Evolutionary conservation across 2,113 vertebrate species (phyloP).

Genomic region (Struthidea cinerea): DNA sequence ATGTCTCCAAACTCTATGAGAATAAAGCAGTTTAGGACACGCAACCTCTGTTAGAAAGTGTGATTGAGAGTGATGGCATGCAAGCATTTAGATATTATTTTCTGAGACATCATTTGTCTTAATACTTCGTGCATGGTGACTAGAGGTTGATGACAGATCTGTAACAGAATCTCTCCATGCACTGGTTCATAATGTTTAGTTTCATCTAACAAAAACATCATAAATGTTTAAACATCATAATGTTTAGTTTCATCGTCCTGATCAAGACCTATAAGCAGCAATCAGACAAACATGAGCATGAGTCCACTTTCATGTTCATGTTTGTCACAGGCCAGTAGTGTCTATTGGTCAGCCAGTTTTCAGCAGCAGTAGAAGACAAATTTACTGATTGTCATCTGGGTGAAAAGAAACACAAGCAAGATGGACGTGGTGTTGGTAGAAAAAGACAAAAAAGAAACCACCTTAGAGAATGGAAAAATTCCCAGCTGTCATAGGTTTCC

Average conservation of each 20-base stretch:
- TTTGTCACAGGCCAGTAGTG: not conserved
- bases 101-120: not conserved
- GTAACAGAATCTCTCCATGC: not conserved
- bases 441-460: not conserved
- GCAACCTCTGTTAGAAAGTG: not conserved
- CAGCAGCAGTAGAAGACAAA: not conserved
- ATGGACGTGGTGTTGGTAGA: not conserved
- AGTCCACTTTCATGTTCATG: not conserved
- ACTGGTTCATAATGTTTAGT: not conserved
- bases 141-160: not conserved
- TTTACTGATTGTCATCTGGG: not conserved
- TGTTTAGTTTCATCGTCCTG: not conserved
- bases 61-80: not conserved
- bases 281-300: not conserved
- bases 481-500: not conserved
- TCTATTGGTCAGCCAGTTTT: not conserved
- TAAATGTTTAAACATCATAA: too few species aligned
- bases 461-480: not conserved
- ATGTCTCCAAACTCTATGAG: not conserved
- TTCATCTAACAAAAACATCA: too few species aligned
- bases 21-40: not conserved
- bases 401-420: not conserved
- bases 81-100: not conserved
- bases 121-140: not conserved
- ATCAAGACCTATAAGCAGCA: not conserved